phyloP scores from a whole-genome alignment of 2,888 invertebrate species.

The Megaustenia siamemsis region DNA sequence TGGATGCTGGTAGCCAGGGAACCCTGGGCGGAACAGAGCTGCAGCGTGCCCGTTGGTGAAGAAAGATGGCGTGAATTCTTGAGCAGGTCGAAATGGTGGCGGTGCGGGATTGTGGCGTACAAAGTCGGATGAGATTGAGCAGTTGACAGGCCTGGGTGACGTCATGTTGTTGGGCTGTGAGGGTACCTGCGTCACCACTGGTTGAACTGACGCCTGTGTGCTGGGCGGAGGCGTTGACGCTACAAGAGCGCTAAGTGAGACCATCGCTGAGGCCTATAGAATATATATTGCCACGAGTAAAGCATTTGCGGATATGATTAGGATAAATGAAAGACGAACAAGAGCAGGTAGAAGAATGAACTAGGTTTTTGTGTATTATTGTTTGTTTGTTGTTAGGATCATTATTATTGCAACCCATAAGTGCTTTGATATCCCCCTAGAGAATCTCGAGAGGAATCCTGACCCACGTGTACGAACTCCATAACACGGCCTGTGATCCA shows the following conservation, averaged over 20 bases:
- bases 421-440: too few relatives aligned
- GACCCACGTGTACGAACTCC: too few relatives aligned
- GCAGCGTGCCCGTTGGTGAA: constrained; percentile 77
- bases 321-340: too few relatives aligned
- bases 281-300: too few relatives aligned
- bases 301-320: too few relatives aligned
- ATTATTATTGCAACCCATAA: too few relatives aligned
- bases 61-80: constrained; percentile 77
- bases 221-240: constrained; percentile 49
- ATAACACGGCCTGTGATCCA: too few relatives aligned
- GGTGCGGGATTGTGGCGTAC: constrained; percentile 72
- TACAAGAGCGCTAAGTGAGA: constrained; percentile 33
- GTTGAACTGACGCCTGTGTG: constrained; percentile 49
- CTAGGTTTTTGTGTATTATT: too few relatives aligned
- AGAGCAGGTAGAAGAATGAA: too few relatives aligned
- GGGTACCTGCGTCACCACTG: constrained; percentile 23
- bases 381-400: too few relatives aligned
- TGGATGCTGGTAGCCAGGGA: constrained; percentile 74
- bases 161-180: constrained; percentile 55
- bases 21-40: constrained; percentile 75
- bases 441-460: too few relatives aligned
- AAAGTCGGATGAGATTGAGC: constrained; percentile 66
- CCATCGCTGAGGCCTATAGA: constrained; percentile 51
- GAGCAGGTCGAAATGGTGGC: constrained; percentile 75
- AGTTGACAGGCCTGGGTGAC: constrained; percentile 54